Conservation (phyloP, 2,113 vertebrate genomes). For the Callipepla squamata region DNA sequence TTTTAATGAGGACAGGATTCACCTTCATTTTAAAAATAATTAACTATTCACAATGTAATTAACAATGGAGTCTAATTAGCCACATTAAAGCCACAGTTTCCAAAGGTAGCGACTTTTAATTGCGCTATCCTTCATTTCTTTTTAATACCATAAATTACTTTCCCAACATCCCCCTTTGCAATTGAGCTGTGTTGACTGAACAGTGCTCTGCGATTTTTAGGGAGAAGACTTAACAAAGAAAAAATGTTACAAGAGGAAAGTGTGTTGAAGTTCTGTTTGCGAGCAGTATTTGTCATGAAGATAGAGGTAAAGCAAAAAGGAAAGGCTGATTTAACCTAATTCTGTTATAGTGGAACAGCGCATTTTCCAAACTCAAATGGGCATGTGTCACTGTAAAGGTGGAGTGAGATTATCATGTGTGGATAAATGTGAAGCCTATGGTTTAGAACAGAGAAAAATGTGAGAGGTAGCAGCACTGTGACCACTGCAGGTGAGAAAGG, state of each 20-base stretch:
- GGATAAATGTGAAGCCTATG: not conserved
- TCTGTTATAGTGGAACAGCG: not conserved
- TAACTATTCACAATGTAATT: constrained; percentile 54
- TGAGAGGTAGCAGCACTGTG: not conserved
- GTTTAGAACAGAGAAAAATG: not conserved
- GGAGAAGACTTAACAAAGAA: not conserved
- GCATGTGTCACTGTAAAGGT: not conserved
- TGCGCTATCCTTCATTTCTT: not conserved
- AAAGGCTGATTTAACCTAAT: not conserved
- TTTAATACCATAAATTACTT: not conserved
- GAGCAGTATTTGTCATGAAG: not conserved
- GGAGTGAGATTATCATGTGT: not conserved
- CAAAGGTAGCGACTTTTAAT: not conserved
- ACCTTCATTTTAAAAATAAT: constrained; percentile 15
- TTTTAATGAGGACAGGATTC: not conserved
- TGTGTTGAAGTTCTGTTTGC: not conserved
- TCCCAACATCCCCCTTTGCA: constrained; percentile 11
- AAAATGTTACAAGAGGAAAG: not conserved
- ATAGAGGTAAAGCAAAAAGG: not conserved
- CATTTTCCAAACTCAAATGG: not conserved
- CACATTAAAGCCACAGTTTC: too few relatives aligned
- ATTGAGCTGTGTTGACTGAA: not conserved
- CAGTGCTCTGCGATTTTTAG: constrained; percentile 18
- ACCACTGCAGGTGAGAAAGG: not conserved
- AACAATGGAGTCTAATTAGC: constrained; percentile 34